Evolutionary conservation across 2,888 invertebrate genomes (phyloP).

Genomic region (Parthenolecanium corni): DNA sequence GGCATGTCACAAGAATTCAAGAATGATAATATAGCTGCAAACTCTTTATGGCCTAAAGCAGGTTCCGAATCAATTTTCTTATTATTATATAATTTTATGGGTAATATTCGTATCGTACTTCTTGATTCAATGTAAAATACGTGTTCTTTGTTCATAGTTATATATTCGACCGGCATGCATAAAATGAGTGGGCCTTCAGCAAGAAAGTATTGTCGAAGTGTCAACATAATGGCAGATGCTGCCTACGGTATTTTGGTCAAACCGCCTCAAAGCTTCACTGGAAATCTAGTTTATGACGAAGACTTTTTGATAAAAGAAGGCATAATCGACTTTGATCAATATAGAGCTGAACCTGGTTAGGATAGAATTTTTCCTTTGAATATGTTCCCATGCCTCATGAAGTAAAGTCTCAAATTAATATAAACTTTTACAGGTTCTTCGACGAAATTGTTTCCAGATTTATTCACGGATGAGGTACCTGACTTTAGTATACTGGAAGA

Average conservation of each 20-base stretch:
- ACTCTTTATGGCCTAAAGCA: conserved; percentile 91
- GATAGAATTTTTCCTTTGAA: neutral
- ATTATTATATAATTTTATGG: neutral
- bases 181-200: conserved; percentile 64
- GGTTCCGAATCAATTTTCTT: conserved; percentile 43
- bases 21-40: conserved; percentile 71
- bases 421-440: neutral
- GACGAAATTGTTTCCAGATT: neutral
- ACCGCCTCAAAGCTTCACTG: conserved; percentile 61
- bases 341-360: conserved; percentile 67
- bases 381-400: neutral
- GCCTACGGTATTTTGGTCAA: conserved; percentile 71
- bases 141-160: conserved; percentile 33
- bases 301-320: conserved; percentile 67
- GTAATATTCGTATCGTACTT: neutral
- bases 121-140: conserved; percentile 14
- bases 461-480: neutral
- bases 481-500: neutral
- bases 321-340: conserved; percentile 67
- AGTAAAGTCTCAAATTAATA: neutral
- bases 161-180: conserved; percentile 54
- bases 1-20: conserved; percentile 90
- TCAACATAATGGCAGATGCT: conserved; percentile 79
- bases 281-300: conserved; percentile 88
- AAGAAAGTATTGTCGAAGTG: conserved; percentile 55